These are phyloP conservation scores for Toxotes jaculatrix DNA, from an alignment of 2,113 vertebrate species.

Conservation along the genomic window DNA sequence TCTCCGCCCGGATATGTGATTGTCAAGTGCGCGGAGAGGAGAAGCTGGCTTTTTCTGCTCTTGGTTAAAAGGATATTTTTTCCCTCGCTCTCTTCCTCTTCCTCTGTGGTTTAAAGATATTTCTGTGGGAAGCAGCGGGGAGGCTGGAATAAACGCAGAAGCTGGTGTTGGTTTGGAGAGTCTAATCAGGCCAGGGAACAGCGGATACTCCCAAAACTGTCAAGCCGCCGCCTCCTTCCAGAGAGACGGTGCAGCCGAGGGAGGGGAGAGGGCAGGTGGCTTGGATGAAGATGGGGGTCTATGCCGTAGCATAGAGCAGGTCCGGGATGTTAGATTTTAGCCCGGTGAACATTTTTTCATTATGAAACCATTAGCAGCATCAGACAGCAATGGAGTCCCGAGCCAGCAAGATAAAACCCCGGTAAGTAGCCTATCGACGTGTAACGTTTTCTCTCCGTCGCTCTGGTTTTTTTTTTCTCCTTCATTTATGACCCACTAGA, in stretches of 20 bases:
- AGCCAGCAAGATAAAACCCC: constrained; percentile 96
- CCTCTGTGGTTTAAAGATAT: constrained; percentile 52
- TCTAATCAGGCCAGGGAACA: constrained; percentile 69
- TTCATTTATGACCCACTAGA: constrained; percentile 66
- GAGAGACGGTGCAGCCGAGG: constrained; percentile 66
- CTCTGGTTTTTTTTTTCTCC: constrained; percentile 1
- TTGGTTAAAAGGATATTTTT: constrained; percentile 48
- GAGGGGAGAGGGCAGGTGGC: constrained; percentile 26
- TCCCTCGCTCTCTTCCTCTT: background rate
- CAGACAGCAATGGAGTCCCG: constrained; percentile 97
- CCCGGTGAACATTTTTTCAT: constrained; percentile 89
- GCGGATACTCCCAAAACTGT: constrained; percentile 79
- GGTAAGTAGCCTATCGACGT: constrained; percentile 91
- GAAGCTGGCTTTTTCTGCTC: constrained; percentile 8
- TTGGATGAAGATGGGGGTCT: constrained; percentile 54
- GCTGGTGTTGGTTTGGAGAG: constrained; percentile 50
- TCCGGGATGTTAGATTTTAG: constrained; percentile 92
- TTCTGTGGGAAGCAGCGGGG: constrained; percentile 78
- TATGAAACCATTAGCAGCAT: constrained; percentile 98
- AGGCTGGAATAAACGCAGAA: constrained; percentile 82
- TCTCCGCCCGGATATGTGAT: constrained; percentile 60
- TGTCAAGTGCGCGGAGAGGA: constrained; percentile 41
- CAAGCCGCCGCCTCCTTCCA: constrained; percentile 79
- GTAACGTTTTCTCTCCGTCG: constrained; percentile 43
- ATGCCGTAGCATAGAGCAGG: constrained; percentile 51